Percentiles rank a stretch among this genome's conserved stretches.
Evolutionary conservation across 2,113 vertebrate species (phyloP).

Genomic region (Thinocorus orbignyianus): DNA sequence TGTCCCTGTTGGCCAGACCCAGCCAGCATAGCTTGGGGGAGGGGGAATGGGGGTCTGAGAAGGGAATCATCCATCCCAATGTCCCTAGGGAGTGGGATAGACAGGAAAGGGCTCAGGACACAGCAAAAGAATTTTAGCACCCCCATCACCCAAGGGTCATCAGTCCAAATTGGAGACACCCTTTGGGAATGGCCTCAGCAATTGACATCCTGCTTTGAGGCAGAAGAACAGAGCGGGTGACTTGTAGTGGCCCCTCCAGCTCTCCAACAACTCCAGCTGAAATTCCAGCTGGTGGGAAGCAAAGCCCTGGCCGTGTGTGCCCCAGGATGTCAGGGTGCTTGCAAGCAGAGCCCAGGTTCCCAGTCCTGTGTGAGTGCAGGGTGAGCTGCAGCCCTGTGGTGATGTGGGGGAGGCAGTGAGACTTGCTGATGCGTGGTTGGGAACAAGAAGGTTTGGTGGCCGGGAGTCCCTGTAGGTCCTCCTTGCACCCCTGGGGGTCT

Average conservation of each 20-base stretch:
- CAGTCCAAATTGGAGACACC: not conserved
- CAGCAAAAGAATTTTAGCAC: not conserved
- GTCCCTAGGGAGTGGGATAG: not conserved
- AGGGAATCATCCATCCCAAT: not conserved
- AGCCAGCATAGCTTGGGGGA: not conserved
- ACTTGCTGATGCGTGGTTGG: not conserved
- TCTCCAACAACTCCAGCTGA: not conserved
- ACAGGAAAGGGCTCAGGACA: not conserved
- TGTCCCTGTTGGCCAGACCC: not conserved
- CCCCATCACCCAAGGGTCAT: not conserved
- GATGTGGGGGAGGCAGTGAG: not conserved
- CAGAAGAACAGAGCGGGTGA: not conserved
- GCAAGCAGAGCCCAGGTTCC: not conserved
- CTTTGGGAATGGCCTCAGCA: not conserved
- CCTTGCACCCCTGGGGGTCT: rapidly evolving
- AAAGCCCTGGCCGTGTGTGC: rapidly evolving
- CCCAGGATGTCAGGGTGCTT: rapidly evolving
- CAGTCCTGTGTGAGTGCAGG: rapidly evolving
- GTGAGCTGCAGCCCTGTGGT: not conserved
- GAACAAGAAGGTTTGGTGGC: not conserved
- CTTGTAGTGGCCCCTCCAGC: not conserved
- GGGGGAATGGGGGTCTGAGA: not conserved
- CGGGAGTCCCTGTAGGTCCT: not conserved
- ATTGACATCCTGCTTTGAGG: not conserved
- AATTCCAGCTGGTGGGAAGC: not conserved